Base-by-base conservation (phyloP, 2,113 vertebrate species). In the Alces alces region DNA sequence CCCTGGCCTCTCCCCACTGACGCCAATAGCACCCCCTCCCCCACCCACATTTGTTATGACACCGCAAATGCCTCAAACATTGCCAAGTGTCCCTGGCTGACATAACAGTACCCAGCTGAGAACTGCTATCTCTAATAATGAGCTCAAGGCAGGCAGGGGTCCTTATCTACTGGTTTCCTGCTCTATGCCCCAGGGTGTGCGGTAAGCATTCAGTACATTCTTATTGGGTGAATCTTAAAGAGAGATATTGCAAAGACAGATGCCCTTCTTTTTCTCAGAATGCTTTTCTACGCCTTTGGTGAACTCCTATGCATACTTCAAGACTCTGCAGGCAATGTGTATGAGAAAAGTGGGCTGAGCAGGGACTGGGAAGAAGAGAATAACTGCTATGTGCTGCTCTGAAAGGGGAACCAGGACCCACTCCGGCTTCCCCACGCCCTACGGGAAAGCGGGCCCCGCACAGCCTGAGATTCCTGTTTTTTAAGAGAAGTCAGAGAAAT, bases 401-500 rank as follows among this genome's bases (percentile, higher is more conserved):
- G 54, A 33, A 43, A 11, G 61, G 45, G 79, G 27, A 8, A 33
- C 14, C 7, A 1, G 2, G 14, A 19, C 54, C 61, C 23, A 0
- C 61, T 4, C 55, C 30, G 0, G 28, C 33, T 47, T 55, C 25
- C 25, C 89, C 15, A 1, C 0, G 13, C 14, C 93, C 61, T 28
- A 25, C 9, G 21, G 86, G 86, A 86, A 36, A 2, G 36, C 5
- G 27, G 54, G 43, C 7, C 16, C 16, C 1, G 12, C 7, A 7
- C 2, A 79, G 64, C 58, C 66, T 66, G 84, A n/a, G 64, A 17
- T 30, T 52, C 58, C 45, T 76, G 7, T 33, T 66, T 96, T 28
- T 85, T 30, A 36, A 52, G 58, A 87, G 39, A 64, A 91, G 21
- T n/a, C 87, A n/a, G 60, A 95, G 36, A 66, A 93, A n/a, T 36